phyloP scores from a whole-genome alignment of 2,797 vertebrate genomes.

The Apodemus agrarius region DNA sequence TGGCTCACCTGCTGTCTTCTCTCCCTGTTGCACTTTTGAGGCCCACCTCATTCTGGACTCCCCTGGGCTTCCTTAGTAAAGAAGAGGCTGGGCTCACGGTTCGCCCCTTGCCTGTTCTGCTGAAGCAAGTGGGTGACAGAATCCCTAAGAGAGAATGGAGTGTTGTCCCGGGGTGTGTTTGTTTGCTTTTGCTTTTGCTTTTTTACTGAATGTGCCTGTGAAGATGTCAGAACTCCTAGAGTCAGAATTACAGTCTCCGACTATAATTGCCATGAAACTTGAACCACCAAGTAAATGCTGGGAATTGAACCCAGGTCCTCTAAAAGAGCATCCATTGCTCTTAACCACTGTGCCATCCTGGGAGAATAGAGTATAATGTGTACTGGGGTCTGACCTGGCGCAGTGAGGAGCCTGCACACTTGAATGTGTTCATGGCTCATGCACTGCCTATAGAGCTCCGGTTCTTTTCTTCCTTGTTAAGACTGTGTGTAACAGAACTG shows the following conservation, averaged over 20 bases:
- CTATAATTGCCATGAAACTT: background rate
- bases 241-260: background rate
- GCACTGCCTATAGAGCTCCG: background rate
- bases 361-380: background rate
- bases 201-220: background rate
- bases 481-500: background rate
- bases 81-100: background rate
- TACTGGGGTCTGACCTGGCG: rapidly evolving
- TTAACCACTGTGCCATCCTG: background rate
- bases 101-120: background rate
- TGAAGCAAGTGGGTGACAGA: background rate
- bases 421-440: rapidly evolving
- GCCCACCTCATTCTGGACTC: background rate
- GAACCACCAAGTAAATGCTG: background rate
- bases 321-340: background rate
- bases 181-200: background rate
- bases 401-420: rapidly evolving
- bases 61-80: too few relatives aligned
- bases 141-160: background rate
- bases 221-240: background rate
- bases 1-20: background rate
- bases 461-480: background rate
- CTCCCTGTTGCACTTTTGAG: background rate
- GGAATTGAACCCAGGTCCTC: background rate
- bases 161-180: background rate